Evolutionary conservation across 1,140 invertebrate species (phyloP), one percentile per base, ranked within the genome.

Genomic region (Achatina immaculata): DNA sequence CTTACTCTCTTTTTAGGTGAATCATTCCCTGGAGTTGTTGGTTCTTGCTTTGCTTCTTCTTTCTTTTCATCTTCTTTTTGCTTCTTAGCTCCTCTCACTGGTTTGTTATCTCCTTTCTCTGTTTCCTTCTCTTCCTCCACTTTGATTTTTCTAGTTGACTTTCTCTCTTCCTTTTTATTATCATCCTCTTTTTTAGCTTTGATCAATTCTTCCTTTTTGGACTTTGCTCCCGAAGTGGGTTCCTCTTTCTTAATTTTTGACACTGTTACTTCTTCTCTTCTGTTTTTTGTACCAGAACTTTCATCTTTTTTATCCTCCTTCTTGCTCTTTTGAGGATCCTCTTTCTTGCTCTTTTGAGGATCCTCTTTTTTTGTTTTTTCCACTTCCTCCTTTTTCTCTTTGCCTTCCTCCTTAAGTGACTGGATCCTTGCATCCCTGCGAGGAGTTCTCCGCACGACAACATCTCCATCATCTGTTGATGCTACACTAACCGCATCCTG

Each of bases 1-100:
- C 76, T 45, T 78, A 93, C 92, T 80, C 91, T 90, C 82, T 91
- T 91, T 80, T 93, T 93, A 71, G 86, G 85, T 80, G 92, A 92
- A 71, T 76, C 78, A 21, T 81, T 66, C n/a, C 51, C 31, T 78
- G 89, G 85, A 21, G 76, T 34, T 51, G 81, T 68, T 71, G 51
- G 42, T 40, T 78, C 74, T 21, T 83, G 78, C 42, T 83, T 72
- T 85, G 84, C 84, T 81, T 92, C 91, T 48, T 91, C 90, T 81
- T 74, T 51, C 21, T 34, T 78, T 6, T 89, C 89, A 84, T 82
- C 92, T 74, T 87, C 91, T 85, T 91, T 90, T 31, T 73, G 87
- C 92, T 74, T 90, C 86, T 16, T 81, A 48, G 34, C 31, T 62
- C 62, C 71, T 19, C 82, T 82, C 38, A 77, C 84, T 40, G 80